Base-by-base conservation (phyloP, 2,888 invertebrate species). In the Eilema griseolum region DNA sequence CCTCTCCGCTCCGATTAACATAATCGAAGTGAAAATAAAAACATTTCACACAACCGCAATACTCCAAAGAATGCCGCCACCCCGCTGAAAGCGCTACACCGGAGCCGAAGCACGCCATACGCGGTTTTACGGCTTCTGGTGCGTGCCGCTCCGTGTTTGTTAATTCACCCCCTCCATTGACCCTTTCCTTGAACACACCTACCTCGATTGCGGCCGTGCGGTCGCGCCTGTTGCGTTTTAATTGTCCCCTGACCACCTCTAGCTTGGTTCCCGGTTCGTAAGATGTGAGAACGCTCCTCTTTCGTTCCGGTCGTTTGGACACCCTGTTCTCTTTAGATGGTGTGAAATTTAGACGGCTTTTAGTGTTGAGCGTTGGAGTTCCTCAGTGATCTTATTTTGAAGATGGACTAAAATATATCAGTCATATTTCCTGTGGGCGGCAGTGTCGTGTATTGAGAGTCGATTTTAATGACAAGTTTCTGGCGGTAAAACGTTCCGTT, bases 141-240 rank as follows among this genome's bases (percentile, higher is more conserved):
- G 85, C 86, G 87, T 87, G 86, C 86, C 76, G 70, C 78, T 81
- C 81, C 79, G 79, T 87, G 88, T 89, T 88, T 88, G 89, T 88
- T 88, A 88, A 88, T 87, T 85, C 84, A 83, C 85, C 81, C 80
- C 73, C 66, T 67, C 31, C 69, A 59, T 72, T 64, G 71, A 72
- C 78, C 75, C 75, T 63, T 57, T 57, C 66, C 12, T n/a, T n/a
- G 12, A 37, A 37, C 33, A 37, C 23, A 75, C 72, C 73, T 72
- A 61, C 70, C 77, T 57, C 67, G 73, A 70, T 68, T 80, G 79
- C 70, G 83, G 81, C 75, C 73, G 79, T 80, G 81, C 68, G 82
- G 81, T 79, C 74, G 78, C 71, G 87, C 87, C 88, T 88, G 88
- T 88, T 87, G 88, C 87, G 79, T 85, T 86, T 83, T 86, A 85